Evolutionary conservation across 1,140 invertebrate species (phyloP).

Genomic region (Trichoplusia ni): DNA sequence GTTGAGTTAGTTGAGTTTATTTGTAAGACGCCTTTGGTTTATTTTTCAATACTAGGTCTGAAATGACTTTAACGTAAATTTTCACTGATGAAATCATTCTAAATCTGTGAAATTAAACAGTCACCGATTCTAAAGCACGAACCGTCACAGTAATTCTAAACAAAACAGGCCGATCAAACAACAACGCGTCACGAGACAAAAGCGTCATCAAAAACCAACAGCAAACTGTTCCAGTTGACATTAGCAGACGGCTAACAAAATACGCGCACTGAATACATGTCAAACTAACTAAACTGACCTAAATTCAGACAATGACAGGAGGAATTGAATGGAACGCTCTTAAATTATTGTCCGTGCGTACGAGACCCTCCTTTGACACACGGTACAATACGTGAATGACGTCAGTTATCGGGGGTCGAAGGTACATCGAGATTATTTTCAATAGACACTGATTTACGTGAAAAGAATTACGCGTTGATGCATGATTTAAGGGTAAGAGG

Average conservation of each 20-base stretch:
- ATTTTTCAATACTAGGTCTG: too few relatives aligned
- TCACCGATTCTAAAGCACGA: too few relatives aligned
- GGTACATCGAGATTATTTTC: constrained; percentile 25
- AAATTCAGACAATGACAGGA: constrained; percentile 40
- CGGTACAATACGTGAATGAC: constrained; percentile 48
- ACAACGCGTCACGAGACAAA: neutral
- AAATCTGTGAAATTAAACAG: too few relatives aligned
- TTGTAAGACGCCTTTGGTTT: too few relatives aligned
- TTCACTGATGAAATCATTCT: too few relatives aligned
- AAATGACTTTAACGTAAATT: too few relatives aligned
- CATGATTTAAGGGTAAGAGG: neutral
- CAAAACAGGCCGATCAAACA: neutral
- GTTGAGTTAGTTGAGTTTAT: too few relatives aligned
- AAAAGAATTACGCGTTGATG: constrained; percentile 1
- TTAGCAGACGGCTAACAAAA: neutral
- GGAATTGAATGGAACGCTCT: constrained; percentile 45
- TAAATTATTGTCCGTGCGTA: constrained; percentile 51
- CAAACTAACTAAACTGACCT: constrained; percentile 36
- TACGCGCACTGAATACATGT: constrained; percentile 25
- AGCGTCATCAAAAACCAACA: constrained; percentile 1
- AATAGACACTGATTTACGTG: constrained; percentile 26
- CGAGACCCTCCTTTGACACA: constrained; percentile 37
- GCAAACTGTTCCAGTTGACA: neutral
- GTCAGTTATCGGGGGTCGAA: constrained; percentile 34
- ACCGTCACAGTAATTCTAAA: too few relatives aligned